Evolutionary conservation across 2,113 vertebrate species (phyloP).

Genomic region (Psophia crepitans): DNA sequence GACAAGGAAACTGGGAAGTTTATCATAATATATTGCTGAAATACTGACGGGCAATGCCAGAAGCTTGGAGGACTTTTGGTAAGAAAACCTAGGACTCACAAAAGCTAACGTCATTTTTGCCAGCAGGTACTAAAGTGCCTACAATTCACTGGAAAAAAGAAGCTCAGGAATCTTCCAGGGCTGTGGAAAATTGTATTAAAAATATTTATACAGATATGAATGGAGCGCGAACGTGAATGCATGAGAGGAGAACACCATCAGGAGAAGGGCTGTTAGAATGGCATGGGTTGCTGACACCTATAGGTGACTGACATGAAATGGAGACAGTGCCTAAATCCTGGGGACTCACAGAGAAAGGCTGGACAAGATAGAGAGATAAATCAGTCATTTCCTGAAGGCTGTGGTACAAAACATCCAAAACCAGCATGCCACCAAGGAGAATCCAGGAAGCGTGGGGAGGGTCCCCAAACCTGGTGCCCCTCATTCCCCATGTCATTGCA

Average conservation of each 20-base stretch:
- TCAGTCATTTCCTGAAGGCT: not conserved
- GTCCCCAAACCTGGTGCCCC: not conserved
- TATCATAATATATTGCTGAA: not conserved
- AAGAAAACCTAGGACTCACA: not conserved
- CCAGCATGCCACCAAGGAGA: not conserved
- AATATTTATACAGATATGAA: not conserved
- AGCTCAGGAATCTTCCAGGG: not conserved
- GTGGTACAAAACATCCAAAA: not conserved
- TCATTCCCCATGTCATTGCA: not conserved
- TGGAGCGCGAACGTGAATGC: not conserved
- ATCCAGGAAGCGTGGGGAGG: not conserved
- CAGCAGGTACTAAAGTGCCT: not conserved
- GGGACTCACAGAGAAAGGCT: not conserved
- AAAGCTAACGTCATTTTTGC: not conserved
- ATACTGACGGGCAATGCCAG: not conserved
- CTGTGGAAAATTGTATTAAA: not conserved
- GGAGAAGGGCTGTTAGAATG: not conserved
- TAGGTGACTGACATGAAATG: not conserved
- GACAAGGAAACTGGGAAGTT: not conserved
- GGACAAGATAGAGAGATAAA: not conserved
- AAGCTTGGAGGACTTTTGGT: not conserved
- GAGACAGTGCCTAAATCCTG: not conserved
- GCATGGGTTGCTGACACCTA: not conserved
- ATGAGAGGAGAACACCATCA: not conserved
- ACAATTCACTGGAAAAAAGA: not conserved